Conservation (phyloP, 2,888 invertebrate genomes). For the Cremastinae sp. region DNA sequence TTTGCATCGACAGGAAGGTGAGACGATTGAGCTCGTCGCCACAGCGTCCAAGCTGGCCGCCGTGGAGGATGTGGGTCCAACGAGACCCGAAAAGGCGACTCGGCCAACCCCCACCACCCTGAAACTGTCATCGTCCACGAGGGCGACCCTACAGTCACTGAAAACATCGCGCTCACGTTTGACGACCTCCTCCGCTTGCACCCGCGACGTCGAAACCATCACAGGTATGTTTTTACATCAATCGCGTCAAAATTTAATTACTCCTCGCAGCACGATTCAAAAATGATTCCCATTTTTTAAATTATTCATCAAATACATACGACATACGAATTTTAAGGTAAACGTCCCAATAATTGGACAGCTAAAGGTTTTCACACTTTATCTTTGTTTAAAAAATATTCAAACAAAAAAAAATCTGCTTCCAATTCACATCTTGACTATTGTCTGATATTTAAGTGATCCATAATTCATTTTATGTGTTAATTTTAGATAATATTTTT, state of each 20-base stretch:
- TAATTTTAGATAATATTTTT: too few species aligned
- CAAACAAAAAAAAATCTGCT: too few species aligned
- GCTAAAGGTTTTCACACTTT: too few species aligned
- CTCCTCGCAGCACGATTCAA: neutral
- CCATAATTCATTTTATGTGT: too few species aligned
- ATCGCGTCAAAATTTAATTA: neutral
- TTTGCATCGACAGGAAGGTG: slow-evolving; percentile 75
- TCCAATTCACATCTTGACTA: too few species aligned
- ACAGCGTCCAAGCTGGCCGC: slow-evolving; percentile 89
- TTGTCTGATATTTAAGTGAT: too few species aligned
- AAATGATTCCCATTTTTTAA: neutral
- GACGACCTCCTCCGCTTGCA: slow-evolving; percentile 74
- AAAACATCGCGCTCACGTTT: slow-evolving; percentile 82
- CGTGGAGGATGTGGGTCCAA: slow-evolving; percentile 88
- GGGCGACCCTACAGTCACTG: slow-evolving; percentile 76
- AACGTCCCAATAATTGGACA: too few species aligned
- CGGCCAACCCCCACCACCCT: slow-evolving; percentile 74
- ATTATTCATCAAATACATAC: too few species aligned
- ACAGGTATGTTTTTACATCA: slow-evolving; percentile 83
- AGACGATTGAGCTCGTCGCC: slow-evolving; percentile 80
- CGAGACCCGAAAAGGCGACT: slow-evolving; percentile 82
- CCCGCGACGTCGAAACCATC: slow-evolving; percentile 86
- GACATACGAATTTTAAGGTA: too few species aligned
- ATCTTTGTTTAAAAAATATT: too few species aligned
- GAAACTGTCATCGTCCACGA: slow-evolving; percentile 76